A percentile compares a stretch with the other conserved stretches of the same genome.
Conservation (phyloP, 2,113 vertebrate genomes). For the Boleophthalmus pectinirostris region DNA sequence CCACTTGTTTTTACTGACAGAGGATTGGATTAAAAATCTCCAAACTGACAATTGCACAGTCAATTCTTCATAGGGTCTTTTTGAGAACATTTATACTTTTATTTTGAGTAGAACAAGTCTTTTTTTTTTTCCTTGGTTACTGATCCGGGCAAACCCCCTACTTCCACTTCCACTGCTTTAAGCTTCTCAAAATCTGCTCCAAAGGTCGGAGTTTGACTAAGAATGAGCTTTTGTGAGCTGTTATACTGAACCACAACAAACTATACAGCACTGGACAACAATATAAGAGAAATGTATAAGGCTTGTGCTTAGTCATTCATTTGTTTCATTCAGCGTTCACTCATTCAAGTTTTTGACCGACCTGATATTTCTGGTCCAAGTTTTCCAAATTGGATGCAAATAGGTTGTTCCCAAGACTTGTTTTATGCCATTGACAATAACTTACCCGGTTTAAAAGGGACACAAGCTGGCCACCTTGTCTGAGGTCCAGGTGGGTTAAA, state of each 20-base stretch:
- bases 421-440: conserved; percentile 1
- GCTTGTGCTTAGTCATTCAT: neutral
- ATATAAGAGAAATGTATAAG: neutral
- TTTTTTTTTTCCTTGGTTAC: conserved; percentile 17
- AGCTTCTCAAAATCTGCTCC: conserved; percentile 62
- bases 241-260: neutral
- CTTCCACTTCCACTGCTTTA: conserved; percentile 39
- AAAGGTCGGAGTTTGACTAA: conserved; percentile 59
- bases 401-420: neutral
- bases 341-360: neutral
- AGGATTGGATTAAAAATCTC: neutral
- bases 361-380: neutral
- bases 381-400: neutral
- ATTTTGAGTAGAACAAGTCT: neutral
- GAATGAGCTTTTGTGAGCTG: conserved; percentile 2
- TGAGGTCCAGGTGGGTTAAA: conserved; percentile 4
- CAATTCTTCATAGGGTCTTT: neutral
- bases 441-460: neutral
- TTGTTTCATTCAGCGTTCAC: no score
- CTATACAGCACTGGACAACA: neutral
- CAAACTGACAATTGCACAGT: neutral
- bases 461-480: conserved; percentile 1
- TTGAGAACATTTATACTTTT: neutral
- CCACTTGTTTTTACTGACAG: no score
- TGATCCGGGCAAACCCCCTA: conserved; percentile 60